Conservation (phyloP, 2,113 vertebrate species). For the Paratilapia polleni region DNA sequence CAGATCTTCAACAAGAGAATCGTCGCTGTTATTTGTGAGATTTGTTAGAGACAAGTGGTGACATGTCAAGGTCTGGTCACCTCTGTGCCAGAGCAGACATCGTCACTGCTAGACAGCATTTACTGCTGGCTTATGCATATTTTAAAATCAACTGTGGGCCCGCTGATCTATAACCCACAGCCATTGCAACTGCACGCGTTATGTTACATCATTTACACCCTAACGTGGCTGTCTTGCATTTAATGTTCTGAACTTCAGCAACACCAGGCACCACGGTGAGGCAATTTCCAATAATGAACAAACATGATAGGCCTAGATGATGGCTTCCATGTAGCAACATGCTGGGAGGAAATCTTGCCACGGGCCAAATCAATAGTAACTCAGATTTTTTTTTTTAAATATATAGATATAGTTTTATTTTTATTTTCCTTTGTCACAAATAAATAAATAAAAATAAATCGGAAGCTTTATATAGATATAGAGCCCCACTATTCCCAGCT, state of each 20-base stretch:
- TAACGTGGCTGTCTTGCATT: neutral
- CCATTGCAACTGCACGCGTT: constrained; percentile 15
- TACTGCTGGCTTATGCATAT: neutral
- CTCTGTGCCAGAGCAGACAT: neutral
- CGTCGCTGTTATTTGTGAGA: neutral
- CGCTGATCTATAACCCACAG: constrained; percentile 3
- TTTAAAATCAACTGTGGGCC: neutral
- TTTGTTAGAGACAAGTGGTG: neutral
- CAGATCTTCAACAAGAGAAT: neutral
- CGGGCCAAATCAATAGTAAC: constrained; percentile 19
- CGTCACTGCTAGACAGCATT: neutral
- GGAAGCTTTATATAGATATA: neutral
- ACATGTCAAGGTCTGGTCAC: neutral
- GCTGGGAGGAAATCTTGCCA: constrained; percentile 11
- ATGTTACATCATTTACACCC: constrained; percentile 35
- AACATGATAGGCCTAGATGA: neutral
- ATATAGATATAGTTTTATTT: neutral
- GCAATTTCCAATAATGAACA: constrained; percentile 4
- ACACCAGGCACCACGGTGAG: neutral
- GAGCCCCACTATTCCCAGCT: too few species aligned
- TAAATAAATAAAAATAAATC: neutral
- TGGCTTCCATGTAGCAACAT: constrained; percentile 9
- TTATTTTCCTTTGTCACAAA: too few species aligned
- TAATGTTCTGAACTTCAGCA: constrained; percentile 10
- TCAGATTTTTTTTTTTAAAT: neutral